phyloP scores from a whole-genome alignment of 2,113 vertebrate genomes.

The Engystomops pustulosus region DNA sequence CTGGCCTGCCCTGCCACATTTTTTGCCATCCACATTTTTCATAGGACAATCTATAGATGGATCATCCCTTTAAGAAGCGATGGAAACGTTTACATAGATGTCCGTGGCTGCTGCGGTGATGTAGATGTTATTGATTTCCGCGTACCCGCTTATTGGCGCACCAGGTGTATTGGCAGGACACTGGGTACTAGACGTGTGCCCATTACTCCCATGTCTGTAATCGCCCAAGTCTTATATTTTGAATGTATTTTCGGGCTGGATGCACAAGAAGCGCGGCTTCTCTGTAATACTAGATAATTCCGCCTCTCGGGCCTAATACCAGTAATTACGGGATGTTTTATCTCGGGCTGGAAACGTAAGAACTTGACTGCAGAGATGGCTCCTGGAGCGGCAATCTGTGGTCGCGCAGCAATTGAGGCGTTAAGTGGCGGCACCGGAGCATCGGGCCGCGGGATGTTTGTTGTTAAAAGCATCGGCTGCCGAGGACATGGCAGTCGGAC shows the following conservation, averaged over 20 bases:
- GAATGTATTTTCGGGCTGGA: neutral
- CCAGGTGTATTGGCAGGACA: no score
- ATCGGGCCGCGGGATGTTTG: neutral
- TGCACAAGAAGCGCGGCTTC: neutral
- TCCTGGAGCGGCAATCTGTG: neutral
- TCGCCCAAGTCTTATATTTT: neutral
- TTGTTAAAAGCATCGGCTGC: slow-evolving; percentile 17
- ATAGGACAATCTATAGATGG: no score
- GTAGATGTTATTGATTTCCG: no score
- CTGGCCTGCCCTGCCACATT: no score
- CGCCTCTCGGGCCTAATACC: neutral
- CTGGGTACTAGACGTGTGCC: no score
- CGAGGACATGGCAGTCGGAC: slow-evolving; percentile 3
- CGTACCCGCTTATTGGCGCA: no score
- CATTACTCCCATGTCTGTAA: no score
- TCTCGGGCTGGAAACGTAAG: neutral
- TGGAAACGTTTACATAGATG: no score
- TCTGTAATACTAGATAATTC: neutral
- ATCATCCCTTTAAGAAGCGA: no score
- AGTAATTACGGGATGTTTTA: neutral
- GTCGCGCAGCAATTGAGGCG: neutral
- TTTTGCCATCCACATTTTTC: no score
- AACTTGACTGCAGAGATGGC: neutral
- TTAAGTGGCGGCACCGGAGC: neutral
- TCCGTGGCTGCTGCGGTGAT: no score